A percentile compares a stretch with the other conserved stretches of the same genome.
Conservation (phyloP, 2,113 vertebrate species). For the Albula goreensis region DNA sequence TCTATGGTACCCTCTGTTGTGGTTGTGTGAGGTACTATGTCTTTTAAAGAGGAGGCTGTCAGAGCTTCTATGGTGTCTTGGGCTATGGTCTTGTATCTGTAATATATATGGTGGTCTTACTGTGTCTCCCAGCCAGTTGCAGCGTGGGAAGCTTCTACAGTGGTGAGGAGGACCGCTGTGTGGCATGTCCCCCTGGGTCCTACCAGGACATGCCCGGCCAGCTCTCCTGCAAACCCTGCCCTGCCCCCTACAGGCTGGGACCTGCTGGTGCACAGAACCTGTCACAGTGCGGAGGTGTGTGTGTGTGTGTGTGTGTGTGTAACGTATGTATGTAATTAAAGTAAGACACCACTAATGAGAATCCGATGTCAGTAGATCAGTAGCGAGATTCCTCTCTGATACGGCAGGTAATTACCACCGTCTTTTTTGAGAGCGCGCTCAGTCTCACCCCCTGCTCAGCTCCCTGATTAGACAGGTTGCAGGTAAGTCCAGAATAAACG, state of each 20-base stretch:
- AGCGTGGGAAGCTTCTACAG: slow-evolving; percentile 84
- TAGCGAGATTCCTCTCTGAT: background rate
- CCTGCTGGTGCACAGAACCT: slow-evolving; percentile 81
- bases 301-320: background rate
- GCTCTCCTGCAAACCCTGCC: slow-evolving; percentile 88
- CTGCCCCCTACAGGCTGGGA: slow-evolving; percentile 80
- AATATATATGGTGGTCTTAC: background rate
- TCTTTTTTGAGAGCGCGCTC: background rate
- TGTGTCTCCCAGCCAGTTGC: slow-evolving; percentile 79
- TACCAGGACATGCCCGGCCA: slow-evolving; percentile 88
- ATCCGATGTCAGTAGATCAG: background rate
- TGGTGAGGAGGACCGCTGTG: slow-evolving; percentile 80
- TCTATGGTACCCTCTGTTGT: background rate
- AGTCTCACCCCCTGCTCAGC: background rate
- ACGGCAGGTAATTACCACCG: slow-evolving; percentile 2
- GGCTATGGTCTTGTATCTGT: background rate
- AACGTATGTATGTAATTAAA: background rate
- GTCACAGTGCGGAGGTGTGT: slow-evolving; percentile 87
- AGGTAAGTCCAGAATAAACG: slow-evolving; percentile 1
- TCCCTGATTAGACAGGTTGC: background rate
- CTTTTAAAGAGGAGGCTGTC: background rate
- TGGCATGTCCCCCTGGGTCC: slow-evolving; percentile 81
- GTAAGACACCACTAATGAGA: background rate
- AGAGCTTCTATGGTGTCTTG: background rate
- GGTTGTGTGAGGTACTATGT: background rate